phyloP scores from a whole-genome alignment of 1,140 invertebrate species.

The Drosophila kurseongensis region DNA sequence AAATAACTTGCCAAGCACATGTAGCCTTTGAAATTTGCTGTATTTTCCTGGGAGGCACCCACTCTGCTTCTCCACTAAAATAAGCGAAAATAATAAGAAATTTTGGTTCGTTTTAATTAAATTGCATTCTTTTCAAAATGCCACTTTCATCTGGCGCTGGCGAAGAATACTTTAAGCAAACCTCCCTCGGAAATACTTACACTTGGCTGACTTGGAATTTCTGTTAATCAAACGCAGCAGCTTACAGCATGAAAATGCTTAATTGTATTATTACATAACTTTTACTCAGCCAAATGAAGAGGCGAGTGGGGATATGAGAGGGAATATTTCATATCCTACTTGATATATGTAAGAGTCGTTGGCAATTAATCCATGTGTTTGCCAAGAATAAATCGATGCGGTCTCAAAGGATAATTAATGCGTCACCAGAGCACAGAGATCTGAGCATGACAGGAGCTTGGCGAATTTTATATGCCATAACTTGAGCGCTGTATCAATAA shows the following conservation, averaged over 20 bases:
- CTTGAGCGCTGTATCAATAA: not conserved
- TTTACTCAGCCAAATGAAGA: constrained; percentile 20
- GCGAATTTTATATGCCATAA: not conserved
- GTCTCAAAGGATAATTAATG: constrained; percentile 79
- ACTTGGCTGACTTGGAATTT: constrained; percentile 63
- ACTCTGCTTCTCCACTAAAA: constrained; percentile 6
- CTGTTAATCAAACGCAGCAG: constrained; percentile 77
- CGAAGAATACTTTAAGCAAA: constrained; percentile 17
- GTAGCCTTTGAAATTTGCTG: constrained; percentile 28
- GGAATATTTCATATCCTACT: constrained; percentile 56
- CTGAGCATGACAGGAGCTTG: constrained; percentile 57
- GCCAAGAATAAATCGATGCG: constrained; percentile 68
- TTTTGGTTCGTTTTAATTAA: constrained; percentile 74
- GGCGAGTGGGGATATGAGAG: not conserved
- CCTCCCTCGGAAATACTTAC: constrained; percentile 18
- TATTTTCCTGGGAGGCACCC: constrained; percentile 21
- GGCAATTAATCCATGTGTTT: constrained; percentile 69
- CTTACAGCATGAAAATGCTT: constrained; percentile 70
- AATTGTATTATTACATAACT: constrained; percentile 81
- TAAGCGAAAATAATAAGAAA: constrained; percentile 49
- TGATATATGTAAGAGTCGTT: constrained; percentile 63
- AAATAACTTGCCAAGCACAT: constrained; percentile 14
- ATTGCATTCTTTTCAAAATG: constrained; percentile 64
- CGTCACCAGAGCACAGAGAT: constrained; percentile 37
- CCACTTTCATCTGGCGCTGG: constrained; percentile 25